Percentiles rank a stretch among this genome's conserved stretches.
These are phyloP conservation scores for Leptobrachium leishanense DNA, from an alignment of 2,113 vertebrate species.

Conservation along the genomic window DNA sequence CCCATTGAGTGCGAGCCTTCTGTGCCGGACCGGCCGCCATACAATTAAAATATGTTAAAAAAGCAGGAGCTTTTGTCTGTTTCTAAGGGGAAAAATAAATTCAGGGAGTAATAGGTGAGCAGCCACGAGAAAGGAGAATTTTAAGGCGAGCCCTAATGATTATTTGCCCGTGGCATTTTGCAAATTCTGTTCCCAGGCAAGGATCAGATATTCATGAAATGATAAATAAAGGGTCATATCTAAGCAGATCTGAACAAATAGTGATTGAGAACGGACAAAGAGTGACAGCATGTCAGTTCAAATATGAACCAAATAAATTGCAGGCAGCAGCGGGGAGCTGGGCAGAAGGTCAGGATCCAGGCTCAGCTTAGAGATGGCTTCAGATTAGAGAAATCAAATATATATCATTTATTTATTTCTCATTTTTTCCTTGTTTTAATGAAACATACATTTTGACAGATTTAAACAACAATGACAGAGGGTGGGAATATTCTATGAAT, in stretches of 20 bases:
- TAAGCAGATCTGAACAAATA: constrained; percentile 45
- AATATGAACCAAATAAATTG: constrained; percentile 46
- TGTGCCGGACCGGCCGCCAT: neutral
- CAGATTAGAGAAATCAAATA: constrained; percentile 19
- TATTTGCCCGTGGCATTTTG: constrained; percentile 33
- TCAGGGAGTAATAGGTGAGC: constrained; percentile 32
- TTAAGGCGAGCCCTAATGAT: neutral
- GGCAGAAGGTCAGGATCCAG: constrained; percentile 31
- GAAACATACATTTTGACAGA: neutral
- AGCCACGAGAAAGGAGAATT: constrained; percentile 16
- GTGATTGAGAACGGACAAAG: constrained; percentile 46
- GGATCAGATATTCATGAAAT: constrained; percentile 41
- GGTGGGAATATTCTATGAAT: too few relatives aligned
- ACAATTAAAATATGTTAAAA: constrained; percentile 48
- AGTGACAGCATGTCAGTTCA: constrained; percentile 46
- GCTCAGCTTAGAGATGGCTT: constrained; percentile 12
- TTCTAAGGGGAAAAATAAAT: constrained; percentile 10
- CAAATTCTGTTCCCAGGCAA: constrained; percentile 26
- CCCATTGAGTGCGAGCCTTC: constrained; percentile 7
- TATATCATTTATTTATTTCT: neutral
- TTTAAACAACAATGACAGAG: too few relatives aligned
- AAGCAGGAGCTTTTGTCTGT: constrained; percentile 38
- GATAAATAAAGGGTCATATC: constrained; percentile 47
- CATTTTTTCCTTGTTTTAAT: neutral
- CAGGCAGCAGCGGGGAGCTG: neutral